Base-by-base conservation (phyloP, 2,113 vertebrate species). In the Eolophus roseicapilla region DNA sequence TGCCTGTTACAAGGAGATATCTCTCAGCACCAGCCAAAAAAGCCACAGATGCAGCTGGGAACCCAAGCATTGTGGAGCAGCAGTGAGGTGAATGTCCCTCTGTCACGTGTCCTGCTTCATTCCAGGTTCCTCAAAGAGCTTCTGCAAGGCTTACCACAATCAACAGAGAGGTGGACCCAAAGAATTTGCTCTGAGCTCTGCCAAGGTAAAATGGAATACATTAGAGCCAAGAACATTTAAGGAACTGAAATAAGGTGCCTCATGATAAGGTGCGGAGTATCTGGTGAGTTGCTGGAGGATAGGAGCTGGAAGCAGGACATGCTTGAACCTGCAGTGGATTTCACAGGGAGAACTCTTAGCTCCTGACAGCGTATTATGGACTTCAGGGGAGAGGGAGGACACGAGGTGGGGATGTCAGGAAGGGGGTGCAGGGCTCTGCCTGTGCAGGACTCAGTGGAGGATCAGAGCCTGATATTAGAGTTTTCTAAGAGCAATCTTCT, bases 81-180 rank as follows among this genome's bases (percentile, higher is more conserved):
- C 2, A 5, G 65, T 25, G 7, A 29, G 39, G 60, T 83, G 83
- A 81, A 55, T 2, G 9, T 77, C 73, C 28, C 13, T 59, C 21
- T 6, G 1, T 46, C 3, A 2, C 3, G 0, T 64, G 10, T 53
- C 59, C 86, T 88, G n/a, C 28, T 71, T 55, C 23, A 0, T 68
- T 55, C 52, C 80, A n/a, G 50, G 29, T 27, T 47, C n/a, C 35
- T 71, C 73, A 43, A 24, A 46, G 20, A 13, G 3, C 60, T 95
- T 49, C 91, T 75, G n/a, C 68, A 65, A 73, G 44, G 44, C 14
- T 93, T 14, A 46, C 60, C 4, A 1, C 44, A 2, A 14, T 29
- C 80, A 44, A 0, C 71, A 2, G 31, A 13, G 76, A 69, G 12
- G 43, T 2, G 29, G 44, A 62, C 10, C 50, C 50, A 6, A 44